Percentiles rank a stretch among this genome's conserved stretches.
phyloP scores from a whole-genome alignment of 2,888 invertebrate species.

The Meteorus colon region DNA sequence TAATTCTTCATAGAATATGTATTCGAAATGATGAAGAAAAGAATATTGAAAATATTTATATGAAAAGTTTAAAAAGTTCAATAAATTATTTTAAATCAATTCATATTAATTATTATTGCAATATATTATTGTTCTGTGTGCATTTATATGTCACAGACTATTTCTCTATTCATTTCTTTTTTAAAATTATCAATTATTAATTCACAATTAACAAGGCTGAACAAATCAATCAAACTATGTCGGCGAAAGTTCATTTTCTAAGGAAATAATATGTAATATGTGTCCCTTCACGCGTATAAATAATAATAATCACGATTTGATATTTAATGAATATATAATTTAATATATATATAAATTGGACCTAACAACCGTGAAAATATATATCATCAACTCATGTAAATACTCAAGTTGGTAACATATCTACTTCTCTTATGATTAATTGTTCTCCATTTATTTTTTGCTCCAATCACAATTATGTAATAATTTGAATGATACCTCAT shows the following conservation, averaged over 20 bases:
- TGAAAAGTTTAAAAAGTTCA: neutral
- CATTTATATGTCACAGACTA: neutral
- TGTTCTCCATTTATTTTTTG: neutral
- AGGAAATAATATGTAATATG: neutral
- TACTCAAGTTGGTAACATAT: neutral
- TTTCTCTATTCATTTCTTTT: neutral
- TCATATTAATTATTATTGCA: neutral
- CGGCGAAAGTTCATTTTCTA: conserved; percentile 7
- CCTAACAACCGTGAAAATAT: neutral
- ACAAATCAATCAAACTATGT: neutral
- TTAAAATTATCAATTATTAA: neutral
- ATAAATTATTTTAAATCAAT: neutral
- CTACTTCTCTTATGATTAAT: neutral
- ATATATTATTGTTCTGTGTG: neutral
- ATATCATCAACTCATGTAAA: neutral
- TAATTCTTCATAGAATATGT: neutral
- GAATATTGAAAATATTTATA: neutral
- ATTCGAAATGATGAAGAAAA: neutral
- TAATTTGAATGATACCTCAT: neutral
- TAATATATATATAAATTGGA: neutral
- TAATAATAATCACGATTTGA: neutral
- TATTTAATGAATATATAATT: neutral
- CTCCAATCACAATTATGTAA: neutral
- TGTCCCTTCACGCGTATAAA: conserved; percentile 11
- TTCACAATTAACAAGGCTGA: neutral